phyloP scores from a whole-genome alignment of 2,888 invertebrate genomes.

The Lapara coniferarum region DNA sequence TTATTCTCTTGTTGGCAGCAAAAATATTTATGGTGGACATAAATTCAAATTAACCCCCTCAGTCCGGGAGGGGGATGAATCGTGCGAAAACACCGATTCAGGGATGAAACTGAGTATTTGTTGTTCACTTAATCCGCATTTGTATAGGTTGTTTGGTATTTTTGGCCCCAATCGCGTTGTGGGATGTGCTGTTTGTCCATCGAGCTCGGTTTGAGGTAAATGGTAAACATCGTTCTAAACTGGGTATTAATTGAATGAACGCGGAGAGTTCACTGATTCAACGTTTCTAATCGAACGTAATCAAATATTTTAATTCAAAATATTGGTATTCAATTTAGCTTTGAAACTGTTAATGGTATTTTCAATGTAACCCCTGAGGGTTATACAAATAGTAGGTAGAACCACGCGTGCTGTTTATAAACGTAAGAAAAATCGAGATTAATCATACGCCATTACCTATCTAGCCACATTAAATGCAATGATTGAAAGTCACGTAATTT shows the following conservation, averaged over 20 bases:
- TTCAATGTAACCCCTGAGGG: too few species aligned
- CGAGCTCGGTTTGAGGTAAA: conserved; percentile 17
- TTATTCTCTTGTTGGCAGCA: conserved; percentile 51
- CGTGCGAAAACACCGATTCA: conserved; percentile 45
- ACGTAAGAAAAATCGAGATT: too few species aligned
- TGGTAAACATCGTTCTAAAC: neutral
- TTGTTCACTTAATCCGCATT: conserved; percentile 41
- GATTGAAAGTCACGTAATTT: too few species aligned
- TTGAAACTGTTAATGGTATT: too few species aligned
- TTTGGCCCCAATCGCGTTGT: neutral
- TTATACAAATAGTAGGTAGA: too few species aligned
- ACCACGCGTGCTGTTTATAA: too few species aligned
- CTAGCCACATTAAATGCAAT: too few species aligned
- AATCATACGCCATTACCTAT: too few species aligned
- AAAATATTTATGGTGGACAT: conserved; percentile 60
- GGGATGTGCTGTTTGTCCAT: neutral
- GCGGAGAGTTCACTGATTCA: neutral
- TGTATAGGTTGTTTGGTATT: conserved; percentile 32
- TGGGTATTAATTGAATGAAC: conserved; percentile 1
- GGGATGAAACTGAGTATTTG: conserved; percentile 40
- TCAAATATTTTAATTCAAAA: neutral
- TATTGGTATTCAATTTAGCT: too few species aligned
- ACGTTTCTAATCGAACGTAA: neutral
- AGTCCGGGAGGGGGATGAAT: conserved; percentile 42
- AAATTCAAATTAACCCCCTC: conserved; percentile 61